phyloP scores from a whole-genome alignment of 1,140 invertebrate species.

The Eulimnadia texana region DNA sequence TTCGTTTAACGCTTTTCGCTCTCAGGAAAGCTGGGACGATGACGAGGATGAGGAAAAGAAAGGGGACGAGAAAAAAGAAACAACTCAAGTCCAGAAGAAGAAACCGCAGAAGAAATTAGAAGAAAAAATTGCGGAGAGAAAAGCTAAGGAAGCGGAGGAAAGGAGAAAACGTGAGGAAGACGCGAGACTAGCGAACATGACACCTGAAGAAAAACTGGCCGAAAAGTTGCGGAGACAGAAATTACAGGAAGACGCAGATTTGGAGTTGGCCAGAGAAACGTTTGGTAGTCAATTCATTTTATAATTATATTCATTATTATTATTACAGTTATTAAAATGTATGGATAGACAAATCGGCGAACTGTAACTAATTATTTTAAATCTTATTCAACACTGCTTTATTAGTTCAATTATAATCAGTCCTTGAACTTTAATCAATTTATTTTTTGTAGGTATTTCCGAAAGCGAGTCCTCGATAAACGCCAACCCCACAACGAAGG shows the following conservation, averaged over 20 bases:
- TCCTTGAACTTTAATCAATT: too few relatives aligned
- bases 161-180: conserved; percentile 1
- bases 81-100: conserved; percentile 2
- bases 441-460: neutral
- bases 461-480: conserved; percentile 1
- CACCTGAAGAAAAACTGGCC: conserved; percentile 14
- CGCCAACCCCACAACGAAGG: conserved; percentile 12
- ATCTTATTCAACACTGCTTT: too few relatives aligned
- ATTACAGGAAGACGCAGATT: conserved; percentile 12
- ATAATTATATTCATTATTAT: neutral
- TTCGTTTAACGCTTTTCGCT: too few relatives aligned
- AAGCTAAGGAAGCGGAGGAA: conserved; percentile 10
- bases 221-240: conserved; percentile 12
- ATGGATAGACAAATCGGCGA: neutral
- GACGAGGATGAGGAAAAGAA: conserved; percentile 8
- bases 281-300: conserved; percentile 6
- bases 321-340: neutral
- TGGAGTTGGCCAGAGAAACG: conserved; percentile 8
- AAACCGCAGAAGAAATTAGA: conserved; percentile 11
- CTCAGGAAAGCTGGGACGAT: conserved; percentile 16
- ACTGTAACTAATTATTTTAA: neutral
- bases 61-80: neutral
- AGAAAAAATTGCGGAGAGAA: conserved; percentile 13
- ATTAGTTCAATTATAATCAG: too few relatives aligned
- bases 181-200: neutral